Evolutionary conservation across 2,797 vertebrate genomes (phyloP).

Genomic region (Aselliscus stoliczkanus): DNA sequence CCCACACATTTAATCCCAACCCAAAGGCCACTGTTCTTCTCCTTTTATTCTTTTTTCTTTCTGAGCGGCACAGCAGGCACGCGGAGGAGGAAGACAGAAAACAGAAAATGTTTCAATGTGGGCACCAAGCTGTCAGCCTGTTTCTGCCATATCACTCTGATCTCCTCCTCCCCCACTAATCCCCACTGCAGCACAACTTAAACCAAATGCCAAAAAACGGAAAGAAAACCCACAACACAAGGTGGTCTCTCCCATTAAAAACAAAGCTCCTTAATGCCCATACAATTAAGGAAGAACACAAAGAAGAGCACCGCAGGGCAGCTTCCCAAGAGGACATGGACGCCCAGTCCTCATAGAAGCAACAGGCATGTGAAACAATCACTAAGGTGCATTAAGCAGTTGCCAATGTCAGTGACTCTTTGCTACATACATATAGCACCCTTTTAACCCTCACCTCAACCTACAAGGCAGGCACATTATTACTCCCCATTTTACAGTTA

Average conservation of each 20-base stretch:
- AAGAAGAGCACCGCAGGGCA: background rate
- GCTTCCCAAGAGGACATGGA: background rate
- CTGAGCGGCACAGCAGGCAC: slow-evolving; percentile 50
- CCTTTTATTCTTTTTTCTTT: slow-evolving; percentile 32
- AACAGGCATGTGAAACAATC: background rate
- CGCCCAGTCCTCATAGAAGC: background rate
- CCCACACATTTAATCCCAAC: slow-evolving; percentile 34
- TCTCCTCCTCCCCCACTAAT: background rate
- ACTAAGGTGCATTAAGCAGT: rapidly evolving
- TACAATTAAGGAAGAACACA: background rate
- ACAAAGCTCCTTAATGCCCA: background rate
- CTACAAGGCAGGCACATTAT: background rate
- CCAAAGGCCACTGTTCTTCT: slow-evolving; percentile 15
- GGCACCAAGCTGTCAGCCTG: slow-evolving; percentile 52
- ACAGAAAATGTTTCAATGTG: slow-evolving; percentile 49
- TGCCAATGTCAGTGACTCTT: too few species aligned
- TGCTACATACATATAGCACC: rapidly evolving
- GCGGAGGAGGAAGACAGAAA: slow-evolving; percentile 45
- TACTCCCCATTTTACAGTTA: background rate
- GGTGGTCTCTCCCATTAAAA: slow-evolving; percentile 3
- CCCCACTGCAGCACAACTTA: background rate
- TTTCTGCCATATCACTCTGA: slow-evolving; percentile 1
- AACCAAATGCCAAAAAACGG: background rate
- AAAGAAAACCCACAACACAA: background rate
- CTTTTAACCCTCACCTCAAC: background rate